A percentile compares a stretch with the other conserved stretches of the same genome.
Evolutionary conservation across 2,113 vertebrate species (phyloP).

Genomic region (Rhegmatorhina hoffmannsi): DNA sequence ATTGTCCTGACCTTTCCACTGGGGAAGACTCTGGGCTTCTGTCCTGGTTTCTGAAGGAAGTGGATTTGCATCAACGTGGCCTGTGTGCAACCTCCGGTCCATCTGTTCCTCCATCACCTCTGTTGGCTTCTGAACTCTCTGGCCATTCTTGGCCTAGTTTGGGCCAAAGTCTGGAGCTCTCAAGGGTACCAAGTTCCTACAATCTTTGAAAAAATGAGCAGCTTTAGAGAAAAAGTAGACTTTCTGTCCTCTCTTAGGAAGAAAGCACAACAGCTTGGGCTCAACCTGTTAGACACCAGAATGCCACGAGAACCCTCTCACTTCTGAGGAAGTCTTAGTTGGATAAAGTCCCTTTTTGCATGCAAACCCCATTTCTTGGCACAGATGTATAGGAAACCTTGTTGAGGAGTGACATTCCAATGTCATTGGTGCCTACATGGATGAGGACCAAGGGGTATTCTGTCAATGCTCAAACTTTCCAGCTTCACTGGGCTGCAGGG

Average conservation of each 20-base stretch:
- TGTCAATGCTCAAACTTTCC: background rate
- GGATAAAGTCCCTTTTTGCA: rapidly evolving
- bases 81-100: background rate
- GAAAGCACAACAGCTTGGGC: rapidly evolving
- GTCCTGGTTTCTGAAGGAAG: background rate
- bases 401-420: rapidly evolving
- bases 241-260: background rate
- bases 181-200: background rate
- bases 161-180: background rate
- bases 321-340: background rate
- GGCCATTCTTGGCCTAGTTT: background rate
- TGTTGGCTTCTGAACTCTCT: background rate
- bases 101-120: background rate
- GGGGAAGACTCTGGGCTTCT: background rate
- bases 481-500: background rate
- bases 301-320: background rate
- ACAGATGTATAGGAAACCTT: background rate
- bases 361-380: background rate
- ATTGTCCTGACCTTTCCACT: background rate
- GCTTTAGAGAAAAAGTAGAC: background rate
- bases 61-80: rapidly evolving
- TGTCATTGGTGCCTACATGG: background rate
- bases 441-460: background rate
- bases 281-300: background rate
- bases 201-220: background rate